These are phyloP conservation scores for Hydroisotoma schaefferi DNA, from an alignment of 2,888 invertebrate species.

Conservation along the genomic window DNA sequence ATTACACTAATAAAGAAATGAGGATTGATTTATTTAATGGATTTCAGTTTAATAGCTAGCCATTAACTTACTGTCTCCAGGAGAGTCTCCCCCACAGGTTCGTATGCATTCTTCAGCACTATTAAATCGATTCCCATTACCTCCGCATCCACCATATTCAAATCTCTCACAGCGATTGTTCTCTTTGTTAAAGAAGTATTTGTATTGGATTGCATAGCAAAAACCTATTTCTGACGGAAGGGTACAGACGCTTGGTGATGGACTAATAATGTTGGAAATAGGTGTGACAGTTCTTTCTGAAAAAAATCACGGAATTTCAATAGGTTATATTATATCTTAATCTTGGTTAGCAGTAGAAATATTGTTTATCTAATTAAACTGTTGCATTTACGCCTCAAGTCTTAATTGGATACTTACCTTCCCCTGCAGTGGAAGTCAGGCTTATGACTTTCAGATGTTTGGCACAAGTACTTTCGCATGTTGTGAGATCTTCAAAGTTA, in stretches of 20 bases:
- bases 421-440: too few species aligned
- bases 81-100: constrained; percentile 40
- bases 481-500: constrained; percentile 34
- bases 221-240: constrained; percentile 32
- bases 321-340: not conserved
- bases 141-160: constrained; percentile 43
- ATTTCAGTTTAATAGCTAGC: not conserved
- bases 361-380: constrained; percentile 15
- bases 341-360: not conserved
- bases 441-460: too few species aligned
- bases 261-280: too few species aligned
- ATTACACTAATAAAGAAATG: not conserved
- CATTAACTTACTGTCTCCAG: constrained; percentile 27
- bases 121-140: constrained; percentile 43
- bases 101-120: constrained; percentile 38
- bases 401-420: too few species aligned
- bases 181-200: constrained; percentile 31
- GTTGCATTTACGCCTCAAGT: too few species aligned
- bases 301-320: not conserved
- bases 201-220: constrained; percentile 28
- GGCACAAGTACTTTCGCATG: constrained; percentile 37
- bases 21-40: not conserved
- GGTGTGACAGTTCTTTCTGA: not conserved
- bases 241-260: constrained; percentile 20
- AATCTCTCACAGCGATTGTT: constrained; percentile 38